Evolutionary conservation across 2,113 vertebrate species (phyloP).

Genomic region (sheep (Ovis aries)): ARS-UI_Ramb_v3.0 NC_056075.1:50679001-50679500

Average conservation of each 20-base stretch:
- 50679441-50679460: background rate
- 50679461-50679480: background rate
- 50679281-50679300: fast-evolving
- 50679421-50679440: background rate
- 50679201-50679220: background rate
- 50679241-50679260: fast-evolving
- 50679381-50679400: fast-evolving
- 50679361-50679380: background rate
- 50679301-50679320: background rate
- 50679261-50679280: fast-evolving
- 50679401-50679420: background rate
- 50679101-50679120: background rate
- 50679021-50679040: background rate
- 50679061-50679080: fast-evolving
- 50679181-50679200: background rate
- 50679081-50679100: background rate
- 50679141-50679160: background rate
- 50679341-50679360: too few relatives aligned
- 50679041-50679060: background rate
- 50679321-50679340: fast-evolving
- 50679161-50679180: background rate
- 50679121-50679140: background rate
- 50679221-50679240: background rate
- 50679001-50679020: background rate
- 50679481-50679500: too few relatives aligned